Evolutionary conservation across 2,888 invertebrate species (phyloP), one percentile per base, ranked within the genome.

Genomic region (Chaitophorus viminalis): DNA sequence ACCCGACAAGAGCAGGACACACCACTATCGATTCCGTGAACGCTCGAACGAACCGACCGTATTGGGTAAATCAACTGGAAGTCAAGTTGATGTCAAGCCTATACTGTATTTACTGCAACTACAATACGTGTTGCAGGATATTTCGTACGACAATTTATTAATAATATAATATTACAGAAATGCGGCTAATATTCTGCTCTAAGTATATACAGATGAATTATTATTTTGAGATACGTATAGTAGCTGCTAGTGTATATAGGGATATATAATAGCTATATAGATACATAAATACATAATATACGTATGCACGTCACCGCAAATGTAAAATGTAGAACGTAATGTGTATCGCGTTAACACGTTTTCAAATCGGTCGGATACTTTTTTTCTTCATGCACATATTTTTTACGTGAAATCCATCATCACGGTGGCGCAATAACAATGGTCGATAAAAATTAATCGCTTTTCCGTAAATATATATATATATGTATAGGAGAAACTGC

Each of bases 371-470:
- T 60, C 21, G 3, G 60, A 21, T 46, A 14, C 14, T 46, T 46
- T 46, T 46, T 46, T 46, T 9, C 46, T 18, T 21, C 25, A 21
- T 21, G 60, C 6, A 60, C 25, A 21, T 70, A 29, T 70, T 70
- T 70, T 70, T 29, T 8, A 70, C 29, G 31, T 31, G 29, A 70
- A 70, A 70, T 46, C 60, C 5, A 29, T 70, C 46, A 14, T 31
- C n/a, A n/a, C 31, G 31, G 17, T 70, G 29, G 14, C 18, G 77
- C 29, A 29, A 31, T 33, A 54, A 78, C 78, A 78, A 78, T 78
- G 54, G 78, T 5, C 78, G 25, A 25, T 78, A 78, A 78, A 46
- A 77, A 78, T 78, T 78, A 78, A 78, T 78, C 78, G 31, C 54
- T 78, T 78, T 78, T 78, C 78, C 25, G 29, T 31, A 31, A 4